Evolutionary conservation across 2,797 vertebrate species (phyloP), one percentile per base, ranked within the genome.

Genomic region (Decapterus maruadsi): DNA sequence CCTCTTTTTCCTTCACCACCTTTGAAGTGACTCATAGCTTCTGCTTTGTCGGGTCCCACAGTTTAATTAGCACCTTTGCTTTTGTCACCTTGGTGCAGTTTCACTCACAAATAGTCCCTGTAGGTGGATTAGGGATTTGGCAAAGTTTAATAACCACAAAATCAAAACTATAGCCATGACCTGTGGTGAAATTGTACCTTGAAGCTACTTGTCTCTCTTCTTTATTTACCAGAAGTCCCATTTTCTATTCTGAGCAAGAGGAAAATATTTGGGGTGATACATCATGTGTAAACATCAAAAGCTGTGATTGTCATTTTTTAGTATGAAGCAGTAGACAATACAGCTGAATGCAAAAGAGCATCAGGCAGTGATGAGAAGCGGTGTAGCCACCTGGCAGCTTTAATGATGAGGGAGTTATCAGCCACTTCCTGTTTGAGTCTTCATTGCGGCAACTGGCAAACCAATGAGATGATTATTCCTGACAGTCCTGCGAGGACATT

Each of bases 41-140:
- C 64, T 77, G 83, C 80, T 86, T 85, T 69, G 29, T 71, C 51
- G 72, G 54, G 45, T 58, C 51, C 71, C 46, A 50, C 29, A 77
- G 70, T 91, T 91, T 85, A 89, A 92, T 94, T 92, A 92, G 83
- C 87, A 83, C 78, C 69, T 84, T 68, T 68, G 75, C 51, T 76
- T 83, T 81, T 86, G 65, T 75, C 80, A 86, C 80, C 61, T 58
- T 20, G 26, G 51, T 74, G 61, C 74, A 72, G 67, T 59, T 77
- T 72, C 20, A 42, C 46, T 77, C 63, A 63, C 72, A 67, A 55
- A 54, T 63, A 56, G 46, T 74, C 51, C 17, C 61, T 46, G 55
- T 8, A 38, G 38, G 13, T 72, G 67, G 22, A 63, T 36, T 20
- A 0, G 50, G 29, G 57, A 73, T 80, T 70, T 71, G 45, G 45